Conservation (phyloP, 2,113 vertebrate species). For the Microtus richardsoni region DNA sequence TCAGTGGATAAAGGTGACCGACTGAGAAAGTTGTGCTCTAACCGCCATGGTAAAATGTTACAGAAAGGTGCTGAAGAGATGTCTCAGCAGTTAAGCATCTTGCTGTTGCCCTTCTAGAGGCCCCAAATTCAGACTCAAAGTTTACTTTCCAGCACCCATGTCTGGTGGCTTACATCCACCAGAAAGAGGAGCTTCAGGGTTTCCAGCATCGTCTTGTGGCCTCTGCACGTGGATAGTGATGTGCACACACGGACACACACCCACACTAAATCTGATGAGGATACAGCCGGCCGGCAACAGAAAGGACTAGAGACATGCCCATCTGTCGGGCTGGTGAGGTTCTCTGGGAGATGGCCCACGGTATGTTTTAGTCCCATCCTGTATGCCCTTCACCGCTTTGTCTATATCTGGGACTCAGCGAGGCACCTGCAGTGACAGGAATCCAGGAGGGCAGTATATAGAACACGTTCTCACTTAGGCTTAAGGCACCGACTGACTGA, state of each 20-base stretch:
- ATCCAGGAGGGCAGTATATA: neutral
- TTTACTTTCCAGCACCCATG: neutral
- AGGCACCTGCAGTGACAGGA: too few relatives aligned
- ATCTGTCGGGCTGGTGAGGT: neutral
- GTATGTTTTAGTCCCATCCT: neutral
- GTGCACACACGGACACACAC: too few relatives aligned
- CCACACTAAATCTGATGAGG: neutral
- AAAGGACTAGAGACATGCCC: neutral
- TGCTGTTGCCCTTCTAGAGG: neutral
- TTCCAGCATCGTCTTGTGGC: neutral
- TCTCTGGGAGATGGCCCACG: neutral
- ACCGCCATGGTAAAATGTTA: neutral
- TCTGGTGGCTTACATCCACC: neutral
- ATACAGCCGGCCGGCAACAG: neutral
- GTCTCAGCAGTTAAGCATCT: neutral
- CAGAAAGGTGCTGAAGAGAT: neutral
- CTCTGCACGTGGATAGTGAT: too few relatives aligned
- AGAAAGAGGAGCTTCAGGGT: too few relatives aligned
- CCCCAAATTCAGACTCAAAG: neutral
- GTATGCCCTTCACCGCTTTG: neutral
- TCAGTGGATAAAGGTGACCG: neutral
- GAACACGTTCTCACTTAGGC: neutral
- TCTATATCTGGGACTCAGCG: neutral
- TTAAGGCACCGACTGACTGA: neutral
- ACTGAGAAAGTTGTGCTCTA: neutral